phyloP scores from a whole-genome alignment of 2,113 vertebrate species.

The Chlamydotis undulata region DNA sequence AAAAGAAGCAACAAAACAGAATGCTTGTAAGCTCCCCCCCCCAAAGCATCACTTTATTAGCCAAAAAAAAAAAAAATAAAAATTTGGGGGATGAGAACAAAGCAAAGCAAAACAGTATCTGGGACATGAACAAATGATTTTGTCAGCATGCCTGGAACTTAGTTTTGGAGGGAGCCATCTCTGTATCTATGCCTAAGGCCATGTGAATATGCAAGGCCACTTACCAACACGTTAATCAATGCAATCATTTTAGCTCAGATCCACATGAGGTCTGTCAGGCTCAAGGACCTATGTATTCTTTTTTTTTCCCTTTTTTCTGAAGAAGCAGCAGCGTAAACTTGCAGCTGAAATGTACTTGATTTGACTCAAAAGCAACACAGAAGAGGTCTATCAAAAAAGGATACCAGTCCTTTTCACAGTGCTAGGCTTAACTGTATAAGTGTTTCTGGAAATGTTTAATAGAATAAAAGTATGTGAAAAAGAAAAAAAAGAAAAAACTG shows the following conservation, averaged over 20 bases:
- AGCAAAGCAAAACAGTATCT: not conserved
- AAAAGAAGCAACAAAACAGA: not conserved
- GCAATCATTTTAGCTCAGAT: not conserved
- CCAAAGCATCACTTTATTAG: not conserved
- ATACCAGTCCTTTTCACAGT: not conserved
- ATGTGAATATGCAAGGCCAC: not conserved
- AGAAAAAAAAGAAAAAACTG: not conserved
- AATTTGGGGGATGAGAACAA: not conserved
- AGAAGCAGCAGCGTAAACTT: not conserved
- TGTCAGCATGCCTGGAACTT: conserved; percentile 25
- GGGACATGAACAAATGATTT: conserved; percentile 7
- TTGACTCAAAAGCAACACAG: not conserved
- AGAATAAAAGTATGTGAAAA: conserved; percentile 14
- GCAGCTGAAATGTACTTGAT: not conserved
- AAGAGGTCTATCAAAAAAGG: not conserved
- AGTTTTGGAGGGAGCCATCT: not conserved
- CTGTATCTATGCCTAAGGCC: not conserved
- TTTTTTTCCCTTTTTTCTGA: not conserved
- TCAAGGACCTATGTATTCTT: not conserved
- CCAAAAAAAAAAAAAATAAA: conserved; percentile 19
- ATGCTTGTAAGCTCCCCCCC: not conserved
- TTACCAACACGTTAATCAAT: not conserved
- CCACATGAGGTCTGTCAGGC: not conserved
- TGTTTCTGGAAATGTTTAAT: conserved; percentile 56
- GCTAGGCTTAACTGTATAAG: conserved; percentile 17